Conservation (phyloP, 2,113 vertebrate species). For the Equus przewalskii region DNA sequence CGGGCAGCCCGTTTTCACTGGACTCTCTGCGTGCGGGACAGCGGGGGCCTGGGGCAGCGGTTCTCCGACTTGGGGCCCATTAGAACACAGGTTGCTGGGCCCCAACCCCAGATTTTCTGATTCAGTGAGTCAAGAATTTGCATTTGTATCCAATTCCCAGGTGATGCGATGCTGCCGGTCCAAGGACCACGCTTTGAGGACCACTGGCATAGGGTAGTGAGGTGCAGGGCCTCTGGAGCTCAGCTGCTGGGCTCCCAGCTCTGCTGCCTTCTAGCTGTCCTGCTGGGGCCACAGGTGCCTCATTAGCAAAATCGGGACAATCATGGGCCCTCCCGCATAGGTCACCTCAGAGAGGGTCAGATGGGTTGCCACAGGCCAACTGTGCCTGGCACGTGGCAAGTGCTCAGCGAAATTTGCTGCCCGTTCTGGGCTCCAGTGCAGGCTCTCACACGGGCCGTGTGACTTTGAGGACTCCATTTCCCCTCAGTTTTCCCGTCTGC, state of each 20-base stretch:
- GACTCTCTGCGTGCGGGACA: fast-evolving
- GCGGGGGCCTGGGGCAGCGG: fast-evolving
- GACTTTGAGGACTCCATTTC: not conserved
- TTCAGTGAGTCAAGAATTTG: not conserved
- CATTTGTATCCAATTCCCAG: not conserved
- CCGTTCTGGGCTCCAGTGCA: not conserved
- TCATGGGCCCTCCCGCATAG: not conserved
- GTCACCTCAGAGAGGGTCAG: not conserved
- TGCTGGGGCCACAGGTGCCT: not conserved
- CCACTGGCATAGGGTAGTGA: not conserved
- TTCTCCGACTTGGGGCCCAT: not conserved
- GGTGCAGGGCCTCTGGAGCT: not conserved
- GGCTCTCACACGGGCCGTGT: not conserved
- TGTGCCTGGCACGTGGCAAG: not conserved
- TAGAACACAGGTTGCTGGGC: not conserved
- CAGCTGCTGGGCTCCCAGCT: not conserved
- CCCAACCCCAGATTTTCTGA: not conserved
- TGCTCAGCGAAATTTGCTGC: not conserved
- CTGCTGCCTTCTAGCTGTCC: not conserved
- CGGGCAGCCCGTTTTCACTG: not conserved
- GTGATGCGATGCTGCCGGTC: not conserved
- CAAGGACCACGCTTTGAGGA: not conserved
- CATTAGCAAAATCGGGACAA: not conserved
- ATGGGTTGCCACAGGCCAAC: not conserved
- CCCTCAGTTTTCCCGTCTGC: conserved; percentile 5